Evolutionary conservation across 2,888 invertebrate genomes (phyloP).

Genomic region (Protonemura montana): DNA sequence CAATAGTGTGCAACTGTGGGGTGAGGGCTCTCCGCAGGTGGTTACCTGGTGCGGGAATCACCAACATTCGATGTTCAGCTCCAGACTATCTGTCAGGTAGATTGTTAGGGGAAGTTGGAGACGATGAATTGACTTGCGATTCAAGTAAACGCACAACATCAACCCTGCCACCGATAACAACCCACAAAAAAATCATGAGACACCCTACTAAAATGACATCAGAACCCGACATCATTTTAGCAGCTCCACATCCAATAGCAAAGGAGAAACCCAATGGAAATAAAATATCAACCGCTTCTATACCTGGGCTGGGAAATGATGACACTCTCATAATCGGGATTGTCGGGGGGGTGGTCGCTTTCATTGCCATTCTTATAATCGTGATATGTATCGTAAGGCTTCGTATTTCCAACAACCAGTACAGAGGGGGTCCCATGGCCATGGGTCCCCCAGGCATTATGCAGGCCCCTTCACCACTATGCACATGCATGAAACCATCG

Average conservation of each 20-base stretch:
- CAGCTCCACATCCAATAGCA: slow-evolving; percentile 72
- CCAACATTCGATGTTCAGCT: slow-evolving; percentile 63
- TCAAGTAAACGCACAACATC: slow-evolving; percentile 61
- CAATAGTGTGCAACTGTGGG: slow-evolving; percentile 86
- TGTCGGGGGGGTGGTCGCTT: slow-evolving; percentile 90
- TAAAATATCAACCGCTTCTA: slow-evolving; percentile 46
- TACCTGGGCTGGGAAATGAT: slow-evolving; percentile 77
- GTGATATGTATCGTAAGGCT: slow-evolving; percentile 87
- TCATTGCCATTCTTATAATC: slow-evolving; percentile 86
- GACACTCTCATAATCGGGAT: slow-evolving; percentile 95
- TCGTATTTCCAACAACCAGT: slow-evolving; percentile 71
- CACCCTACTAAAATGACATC: slow-evolving; percentile 63
- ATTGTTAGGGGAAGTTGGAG: slow-evolving; percentile 76
- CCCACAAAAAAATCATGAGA: slow-evolving; percentile 47
- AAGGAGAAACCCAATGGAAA: slow-evolving; percentile 43
- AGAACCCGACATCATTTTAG: slow-evolving; percentile 91
- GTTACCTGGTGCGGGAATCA: slow-evolving; percentile 59
- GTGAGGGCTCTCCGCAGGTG: slow-evolving; percentile 81
- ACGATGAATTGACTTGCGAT: slow-evolving; percentile 84
- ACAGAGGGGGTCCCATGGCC: slow-evolving; percentile 73
- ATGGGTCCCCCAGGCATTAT: slow-evolving; percentile 60
- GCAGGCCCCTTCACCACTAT: slow-evolving; percentile 56
- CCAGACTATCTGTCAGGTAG: slow-evolving; percentile 76
- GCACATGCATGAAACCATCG: slow-evolving; percentile 65
- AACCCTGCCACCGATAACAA: slow-evolving; percentile 59